These are phyloP conservation scores for Dolichotis patagonum DNA, from an alignment of 2,113 vertebrate genomes.

Conservation along the genomic window DNA sequence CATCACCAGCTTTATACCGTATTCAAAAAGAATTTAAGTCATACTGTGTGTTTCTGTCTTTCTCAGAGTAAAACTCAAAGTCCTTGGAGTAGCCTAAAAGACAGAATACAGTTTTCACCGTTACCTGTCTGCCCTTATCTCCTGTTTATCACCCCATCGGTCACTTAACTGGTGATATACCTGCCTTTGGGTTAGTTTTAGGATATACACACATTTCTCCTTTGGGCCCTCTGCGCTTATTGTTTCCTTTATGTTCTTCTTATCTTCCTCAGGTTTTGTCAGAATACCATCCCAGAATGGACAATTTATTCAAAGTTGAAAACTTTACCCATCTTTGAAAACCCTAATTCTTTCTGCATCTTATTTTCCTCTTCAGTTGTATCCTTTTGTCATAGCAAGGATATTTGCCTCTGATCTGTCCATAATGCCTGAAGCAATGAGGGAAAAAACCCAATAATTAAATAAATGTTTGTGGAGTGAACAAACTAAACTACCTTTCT, in stretches of 20 bases:
- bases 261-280: neutral
- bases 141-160: neutral
- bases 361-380: neutral
- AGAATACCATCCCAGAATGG: neutral
- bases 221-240: neutral
- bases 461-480: neutral
- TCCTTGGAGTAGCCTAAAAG: neutral
- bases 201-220: neutral
- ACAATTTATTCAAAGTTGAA: neutral
- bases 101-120: neutral
- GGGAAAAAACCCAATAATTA: neutral
- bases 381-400: neutral
- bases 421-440: neutral
- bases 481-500: slow-evolving; percentile 44
- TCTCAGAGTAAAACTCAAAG: neutral
- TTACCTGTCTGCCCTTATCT: neutral
- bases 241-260: neutral
- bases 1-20: neutral
- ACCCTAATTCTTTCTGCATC: neutral
- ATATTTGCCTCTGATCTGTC: neutral
- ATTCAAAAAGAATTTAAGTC: neutral
- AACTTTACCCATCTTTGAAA: neutral
- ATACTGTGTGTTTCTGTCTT: neutral
- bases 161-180: neutral
- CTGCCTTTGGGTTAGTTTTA: neutral